Base-by-base conservation (phyloP, 2,797 vertebrate species). In the Scleropages formosus region DNA sequence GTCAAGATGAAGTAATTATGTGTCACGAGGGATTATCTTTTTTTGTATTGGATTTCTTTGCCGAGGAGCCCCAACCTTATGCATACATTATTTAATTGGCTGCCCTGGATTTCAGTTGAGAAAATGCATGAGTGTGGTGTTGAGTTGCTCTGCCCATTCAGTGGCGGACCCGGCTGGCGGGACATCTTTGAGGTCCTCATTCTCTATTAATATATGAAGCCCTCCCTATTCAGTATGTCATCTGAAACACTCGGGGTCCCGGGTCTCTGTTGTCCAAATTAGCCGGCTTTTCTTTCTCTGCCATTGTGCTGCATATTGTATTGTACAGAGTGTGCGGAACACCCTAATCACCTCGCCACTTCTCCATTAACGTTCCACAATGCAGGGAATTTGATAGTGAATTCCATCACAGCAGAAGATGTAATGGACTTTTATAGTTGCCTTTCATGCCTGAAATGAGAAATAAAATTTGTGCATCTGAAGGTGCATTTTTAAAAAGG, bases 111-210 rank as follows among this genome's bases (percentile, higher is more conserved):
- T 92, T 87, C 86, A 90, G 88, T 90, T 89, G 89, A 91, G 88
- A 89, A 92, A 93, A 93, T 91, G 89, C 92, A 93, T 93, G 92
- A 91, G 90, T 80, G 81, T 46, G 87, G 93, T 92, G 87, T 93
- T 90, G 82, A 82, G 87, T 94, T 92, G 80, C 91, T 84, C 20
- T 82, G 85, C 84, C 90, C 86, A 91, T 93, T 93, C 92, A 92
- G 27, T 0, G 72, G 85, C 24, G 15, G 74, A 75, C 80, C 59
- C 53, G 80, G 79, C 84, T 75, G 31, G 75, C 82, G 72, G 83
- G 82, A 79, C 87, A 87, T 89, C 88, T 89, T 92, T 93, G 90
- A 92, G 83, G 44, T 4, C 76, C 85, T 88, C 89, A 90, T 91
- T 89, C 86, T 89, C 86, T 89, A 91, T 92, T 90, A 86, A 91